Conservation (phyloP, 2,797 vertebrate genomes). For the Chrosomus eos region DNA sequence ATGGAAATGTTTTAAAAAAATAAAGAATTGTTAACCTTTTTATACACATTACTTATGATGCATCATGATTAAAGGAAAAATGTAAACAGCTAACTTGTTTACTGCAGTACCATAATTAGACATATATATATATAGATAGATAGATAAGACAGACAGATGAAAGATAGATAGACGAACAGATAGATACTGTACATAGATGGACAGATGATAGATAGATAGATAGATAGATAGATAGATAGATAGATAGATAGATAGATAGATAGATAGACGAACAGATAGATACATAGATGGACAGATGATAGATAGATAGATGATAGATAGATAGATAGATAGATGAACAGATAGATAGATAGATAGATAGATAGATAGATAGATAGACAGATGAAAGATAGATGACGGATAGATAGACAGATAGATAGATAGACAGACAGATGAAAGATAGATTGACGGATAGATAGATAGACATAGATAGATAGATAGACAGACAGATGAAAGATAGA, state of each 20-base stretch:
- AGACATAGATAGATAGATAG: neutral
- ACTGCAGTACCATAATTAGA: neutral
- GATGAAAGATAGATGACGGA: too few species aligned
- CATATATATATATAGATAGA: fast-evolving
- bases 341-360: neutral
- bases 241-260: neutral
- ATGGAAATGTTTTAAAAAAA: neutral
- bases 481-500: neutral
- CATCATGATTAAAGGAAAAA: neutral
- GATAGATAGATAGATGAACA: neutral
- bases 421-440: neutral
- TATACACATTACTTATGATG: neutral
- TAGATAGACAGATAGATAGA: neutral
- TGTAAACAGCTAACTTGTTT: neutral
- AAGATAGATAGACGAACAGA: neutral
- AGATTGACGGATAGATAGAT: neutral
- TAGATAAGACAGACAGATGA: fast-evolving
- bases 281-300: too few species aligned
- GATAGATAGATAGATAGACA: too few species aligned
- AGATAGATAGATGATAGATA: neutral
- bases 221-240: neutral
- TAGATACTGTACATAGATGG: neutral
- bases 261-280: neutral
- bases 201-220: neutral
- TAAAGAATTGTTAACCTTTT: neutral